Conservation (phyloP, 2,888 invertebrate genomes). For the Folsomia manolachei region DNA sequence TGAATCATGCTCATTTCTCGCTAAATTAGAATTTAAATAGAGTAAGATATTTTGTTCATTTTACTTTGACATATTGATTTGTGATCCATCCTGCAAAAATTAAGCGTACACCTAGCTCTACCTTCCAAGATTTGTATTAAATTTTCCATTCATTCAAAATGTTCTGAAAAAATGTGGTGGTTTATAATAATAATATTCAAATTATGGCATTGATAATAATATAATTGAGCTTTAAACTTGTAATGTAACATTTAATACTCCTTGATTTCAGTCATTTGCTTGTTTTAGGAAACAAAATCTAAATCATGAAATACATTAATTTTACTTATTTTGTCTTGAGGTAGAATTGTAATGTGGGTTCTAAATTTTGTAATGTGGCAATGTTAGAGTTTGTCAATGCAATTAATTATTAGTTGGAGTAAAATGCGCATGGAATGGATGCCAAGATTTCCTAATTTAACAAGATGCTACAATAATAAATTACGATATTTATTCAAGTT, state of each 20-base stretch:
- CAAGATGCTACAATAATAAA: neutral
- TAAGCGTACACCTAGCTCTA: neutral
- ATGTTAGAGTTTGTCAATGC: neutral
- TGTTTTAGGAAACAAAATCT: too few species aligned
- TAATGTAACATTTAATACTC: neutral
- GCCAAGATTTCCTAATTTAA: neutral
- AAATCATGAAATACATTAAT: too few species aligned
- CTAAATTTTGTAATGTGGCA: too few species aligned
- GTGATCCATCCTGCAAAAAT: neutral
- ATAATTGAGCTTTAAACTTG: neutral
- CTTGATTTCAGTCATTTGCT: neutral
- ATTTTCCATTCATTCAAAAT: neutral
- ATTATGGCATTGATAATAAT: neutral
- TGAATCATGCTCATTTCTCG: neutral
- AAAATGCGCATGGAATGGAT: neutral
- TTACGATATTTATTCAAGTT: neutral
- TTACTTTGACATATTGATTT: neutral
- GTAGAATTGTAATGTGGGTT: too few species aligned
- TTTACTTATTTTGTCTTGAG: too few species aligned
- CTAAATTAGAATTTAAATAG: neutral
- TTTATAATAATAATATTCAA: neutral
- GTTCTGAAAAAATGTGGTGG: neutral
- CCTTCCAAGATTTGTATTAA: neutral
- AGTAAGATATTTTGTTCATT: neutral
- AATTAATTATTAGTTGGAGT: too few species aligned